Percentiles rank a stretch among this genome's conserved stretches.
These are phyloP conservation scores for Frankliniella intonsa DNA, from an alignment of 2,888 invertebrate species.

Conservation along the genomic window DNA sequence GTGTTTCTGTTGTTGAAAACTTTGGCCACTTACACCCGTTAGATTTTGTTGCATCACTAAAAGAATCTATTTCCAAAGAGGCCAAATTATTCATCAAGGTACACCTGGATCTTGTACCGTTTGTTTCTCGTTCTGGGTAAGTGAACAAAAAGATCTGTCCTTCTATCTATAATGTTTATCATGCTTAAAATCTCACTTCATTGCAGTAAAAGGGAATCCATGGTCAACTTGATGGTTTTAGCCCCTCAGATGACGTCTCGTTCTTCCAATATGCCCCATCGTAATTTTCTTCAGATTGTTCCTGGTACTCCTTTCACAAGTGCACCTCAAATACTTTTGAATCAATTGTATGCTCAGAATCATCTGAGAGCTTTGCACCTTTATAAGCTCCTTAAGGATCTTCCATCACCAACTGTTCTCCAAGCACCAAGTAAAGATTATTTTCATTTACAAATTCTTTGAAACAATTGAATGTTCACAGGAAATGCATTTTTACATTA, in stretches of 20 bases:
- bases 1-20: neutral
- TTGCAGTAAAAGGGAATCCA: neutral
- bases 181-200: neutral
- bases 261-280: neutral
- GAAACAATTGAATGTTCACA: neutral
- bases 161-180: neutral
- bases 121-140: neutral
- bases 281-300: neutral
- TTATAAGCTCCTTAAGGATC: neutral
- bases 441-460: neutral
- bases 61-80: conserved; percentile 10
- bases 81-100: conserved; percentile 12
- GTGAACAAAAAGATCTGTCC: neutral
- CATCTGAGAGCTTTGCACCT: neutral
- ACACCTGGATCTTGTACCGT: neutral
- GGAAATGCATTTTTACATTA: neutral
- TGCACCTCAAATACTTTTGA: neutral
- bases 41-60: neutral
- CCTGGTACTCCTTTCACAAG: neutral
- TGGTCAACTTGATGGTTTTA: neutral
- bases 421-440: neutral
- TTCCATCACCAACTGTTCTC: neutral
- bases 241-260: neutral
- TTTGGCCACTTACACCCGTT: neutral
- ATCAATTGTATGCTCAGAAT: neutral